Evolutionary conservation across 2,888 invertebrate species (phyloP).

Genomic region (Hypolimnas misippus): DNA sequence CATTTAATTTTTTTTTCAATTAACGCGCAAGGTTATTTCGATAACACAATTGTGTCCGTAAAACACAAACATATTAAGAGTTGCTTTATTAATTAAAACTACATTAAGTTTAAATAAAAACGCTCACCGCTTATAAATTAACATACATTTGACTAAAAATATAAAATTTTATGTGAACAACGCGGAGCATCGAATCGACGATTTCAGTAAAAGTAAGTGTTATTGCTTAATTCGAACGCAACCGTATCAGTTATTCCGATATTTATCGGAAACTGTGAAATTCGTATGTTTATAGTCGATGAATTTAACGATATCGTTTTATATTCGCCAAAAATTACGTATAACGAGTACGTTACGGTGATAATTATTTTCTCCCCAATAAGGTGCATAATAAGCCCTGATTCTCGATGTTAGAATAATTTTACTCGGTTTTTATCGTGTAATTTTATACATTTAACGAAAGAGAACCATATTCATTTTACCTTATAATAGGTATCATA

Average conservation of each 20-base stretch:
- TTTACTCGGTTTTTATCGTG: neutral
- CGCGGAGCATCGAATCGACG: conserved; percentile 63
- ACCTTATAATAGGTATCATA: too few relatives aligned
- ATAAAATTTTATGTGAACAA: conserved; percentile 77
- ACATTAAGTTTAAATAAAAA: neutral
- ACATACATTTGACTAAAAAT: conserved; percentile 57
- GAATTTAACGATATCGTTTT: conserved; percentile 36
- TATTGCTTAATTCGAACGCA: conserved; percentile 80
- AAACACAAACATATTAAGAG: too few relatives aligned
- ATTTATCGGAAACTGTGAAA: conserved; percentile 48
- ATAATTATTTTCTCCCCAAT: conserved; percentile 17
- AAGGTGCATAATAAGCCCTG: conserved; percentile 1
- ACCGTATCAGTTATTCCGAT: conserved; percentile 63
- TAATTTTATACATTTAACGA: too few relatives aligned
- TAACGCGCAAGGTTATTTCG: too few relatives aligned
- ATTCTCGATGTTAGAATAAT: conserved; percentile 13
- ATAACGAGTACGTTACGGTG: conserved; percentile 27
- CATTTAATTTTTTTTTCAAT: too few relatives aligned
- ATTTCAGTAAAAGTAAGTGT: conserved; percentile 73
- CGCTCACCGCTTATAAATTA: conserved; percentile 46
- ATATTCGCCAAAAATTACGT: conserved; percentile 20
- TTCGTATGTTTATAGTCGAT: conserved; percentile 37
- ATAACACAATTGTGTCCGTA: too few relatives aligned
- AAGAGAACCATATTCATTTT: too few relatives aligned
- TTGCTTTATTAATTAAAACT: neutral